Conservation (phyloP, 2,888 invertebrate genomes). For the Poecilus cupreus region DNA sequence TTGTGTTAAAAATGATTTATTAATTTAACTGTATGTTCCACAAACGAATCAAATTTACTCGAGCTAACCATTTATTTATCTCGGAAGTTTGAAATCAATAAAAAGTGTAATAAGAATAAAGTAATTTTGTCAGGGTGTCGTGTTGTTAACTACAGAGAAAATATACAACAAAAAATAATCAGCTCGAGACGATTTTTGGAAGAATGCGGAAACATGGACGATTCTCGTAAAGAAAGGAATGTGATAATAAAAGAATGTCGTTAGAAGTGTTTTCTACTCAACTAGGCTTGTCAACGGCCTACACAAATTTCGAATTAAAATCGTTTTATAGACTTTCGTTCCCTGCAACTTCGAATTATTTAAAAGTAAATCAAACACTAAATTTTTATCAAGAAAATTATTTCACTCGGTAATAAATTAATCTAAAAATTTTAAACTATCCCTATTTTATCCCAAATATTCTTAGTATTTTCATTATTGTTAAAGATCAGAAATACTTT, state of each 20-base stretch:
- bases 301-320: slow-evolving; percentile 31
- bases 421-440: too few relatives aligned
- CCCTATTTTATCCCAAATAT: too few relatives aligned
- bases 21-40: slow-evolving; percentile 8
- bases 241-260: slow-evolving; percentile 44
- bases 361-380: neutral
- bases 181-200: slow-evolving; percentile 8
- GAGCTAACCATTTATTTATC: slow-evolving; percentile 2
- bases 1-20: slow-evolving; percentile 21
- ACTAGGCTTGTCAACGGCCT: slow-evolving; percentile 39
- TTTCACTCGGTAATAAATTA: too few relatives aligned
- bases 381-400: too few relatives aligned
- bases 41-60: slow-evolving; percentile 4
- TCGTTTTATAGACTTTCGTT: slow-evolving; percentile 2
- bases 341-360: neutral
- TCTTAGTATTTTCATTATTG: too few relatives aligned
- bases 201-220: slow-evolving; percentile 13
- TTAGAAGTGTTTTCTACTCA: slow-evolving; percentile 36
- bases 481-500: too few relatives aligned
- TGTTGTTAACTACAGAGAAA: slow-evolving; percentile 14
- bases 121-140: slow-evolving; percentile 2
- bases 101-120: slow-evolving; percentile 3
- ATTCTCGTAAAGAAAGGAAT: slow-evolving; percentile 34
- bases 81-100: slow-evolving; percentile 11
- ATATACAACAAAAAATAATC: slow-evolving; percentile 20